Evolutionary conservation across 2,797 vertebrate genomes (phyloP).

Genomic region (Malacoctenus gilli): DNA sequence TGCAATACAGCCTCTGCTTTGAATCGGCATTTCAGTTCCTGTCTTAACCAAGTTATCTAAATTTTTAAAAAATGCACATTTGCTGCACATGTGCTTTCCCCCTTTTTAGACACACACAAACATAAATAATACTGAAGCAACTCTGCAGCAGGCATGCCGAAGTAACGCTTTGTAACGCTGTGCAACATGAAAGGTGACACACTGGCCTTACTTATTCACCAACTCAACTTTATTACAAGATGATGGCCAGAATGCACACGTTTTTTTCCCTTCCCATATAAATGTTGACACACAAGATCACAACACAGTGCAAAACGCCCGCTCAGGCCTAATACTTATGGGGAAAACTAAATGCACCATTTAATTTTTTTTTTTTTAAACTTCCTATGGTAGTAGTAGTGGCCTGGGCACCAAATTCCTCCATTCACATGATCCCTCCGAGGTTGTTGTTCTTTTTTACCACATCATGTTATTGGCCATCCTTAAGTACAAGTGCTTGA

Average conservation of each 20-base stretch:
- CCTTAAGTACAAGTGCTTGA: background rate
- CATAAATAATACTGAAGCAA: background rate
- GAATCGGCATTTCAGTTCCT: background rate
- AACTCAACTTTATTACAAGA: background rate
- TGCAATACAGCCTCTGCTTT: background rate
- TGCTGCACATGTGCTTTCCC: no score
- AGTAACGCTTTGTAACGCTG: background rate
- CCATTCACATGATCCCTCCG: background rate
- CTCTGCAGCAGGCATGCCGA: background rate
- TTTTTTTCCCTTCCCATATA: background rate
- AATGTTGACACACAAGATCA: no score
- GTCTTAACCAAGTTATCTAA: background rate
- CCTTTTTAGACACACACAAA: background rate
- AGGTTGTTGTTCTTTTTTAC: background rate
- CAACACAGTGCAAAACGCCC: background rate
- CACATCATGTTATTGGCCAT: conserved; percentile 2
- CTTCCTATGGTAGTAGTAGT: background rate
- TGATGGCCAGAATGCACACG: conserved; percentile 7
- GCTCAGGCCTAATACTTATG: background rate
- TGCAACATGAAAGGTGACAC: background rate
- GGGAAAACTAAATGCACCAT: background rate
- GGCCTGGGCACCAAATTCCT: no score
- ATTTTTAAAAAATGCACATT: background rate
- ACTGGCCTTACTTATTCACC: background rate
- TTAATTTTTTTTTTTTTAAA: no score